Percentiles rank a stretch among this genome's conserved stretches.
phyloP scores from a whole-genome alignment of 2,888 invertebrate species.

The Synergus japonicus region DNA sequence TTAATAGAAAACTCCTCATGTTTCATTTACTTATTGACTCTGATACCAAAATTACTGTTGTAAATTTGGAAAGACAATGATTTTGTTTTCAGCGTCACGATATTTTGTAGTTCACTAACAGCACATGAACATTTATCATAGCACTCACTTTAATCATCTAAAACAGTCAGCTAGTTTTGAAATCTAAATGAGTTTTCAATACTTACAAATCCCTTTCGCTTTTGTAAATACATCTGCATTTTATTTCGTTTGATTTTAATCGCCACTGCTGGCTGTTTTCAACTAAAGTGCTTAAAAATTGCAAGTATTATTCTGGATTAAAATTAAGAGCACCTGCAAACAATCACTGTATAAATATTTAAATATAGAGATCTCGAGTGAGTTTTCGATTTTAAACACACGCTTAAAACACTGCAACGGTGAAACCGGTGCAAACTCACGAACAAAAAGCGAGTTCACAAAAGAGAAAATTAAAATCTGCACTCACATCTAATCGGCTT shows the following conservation, averaged over 20 bases:
- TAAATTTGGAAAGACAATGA: neutral
- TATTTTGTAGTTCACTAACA: constrained; percentile 32
- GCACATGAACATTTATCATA: constrained; percentile 24
- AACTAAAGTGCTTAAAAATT: constrained; percentile 7
- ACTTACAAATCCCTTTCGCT: neutral
- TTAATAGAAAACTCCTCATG: neutral
- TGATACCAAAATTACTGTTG: neutral
- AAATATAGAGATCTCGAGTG: neutral
- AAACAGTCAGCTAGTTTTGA: constrained; percentile 32
- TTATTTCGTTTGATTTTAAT: constrained; percentile 41
- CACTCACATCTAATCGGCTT: constrained; percentile 24
- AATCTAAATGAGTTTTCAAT: neutral
- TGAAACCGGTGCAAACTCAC: constrained; percentile 5
- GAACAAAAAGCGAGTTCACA: constrained; percentile 28
- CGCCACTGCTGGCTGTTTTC: constrained; percentile 43
- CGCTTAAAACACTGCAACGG: constrained; percentile 33
- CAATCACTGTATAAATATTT: neutral
- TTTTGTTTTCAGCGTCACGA: neutral
- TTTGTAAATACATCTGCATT: constrained; percentile 32
- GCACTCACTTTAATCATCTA: constrained; percentile 16
- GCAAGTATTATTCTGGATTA: neutral
- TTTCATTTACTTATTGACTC: neutral
- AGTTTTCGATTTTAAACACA: constrained; percentile 29
- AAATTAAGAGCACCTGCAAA: neutral
- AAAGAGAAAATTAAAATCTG: constrained; percentile 30